Conservation (phyloP, 2,888 invertebrate genomes). For the Protonemura montana region DNA sequence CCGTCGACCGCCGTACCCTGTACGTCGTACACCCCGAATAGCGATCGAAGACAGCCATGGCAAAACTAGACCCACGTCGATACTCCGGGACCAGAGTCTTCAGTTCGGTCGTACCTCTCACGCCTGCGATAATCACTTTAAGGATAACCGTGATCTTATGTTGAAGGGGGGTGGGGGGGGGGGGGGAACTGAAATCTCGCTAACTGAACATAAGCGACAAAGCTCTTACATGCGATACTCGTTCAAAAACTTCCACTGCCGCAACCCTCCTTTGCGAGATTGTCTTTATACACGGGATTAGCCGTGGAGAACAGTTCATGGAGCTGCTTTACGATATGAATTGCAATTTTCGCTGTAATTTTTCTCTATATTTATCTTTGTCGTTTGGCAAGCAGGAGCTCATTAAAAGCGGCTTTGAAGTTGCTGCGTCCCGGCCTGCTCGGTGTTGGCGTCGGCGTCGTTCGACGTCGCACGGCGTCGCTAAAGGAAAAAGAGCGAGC, state of each 20-base stretch:
- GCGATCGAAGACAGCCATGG: too few relatives aligned
- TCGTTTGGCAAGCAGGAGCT: slow-evolving; percentile 19
- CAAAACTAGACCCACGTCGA: not conserved
- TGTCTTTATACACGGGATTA: not conserved
- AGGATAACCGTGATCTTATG: not conserved
- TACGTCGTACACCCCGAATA: too few relatives aligned
- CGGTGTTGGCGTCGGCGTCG: too few relatives aligned
- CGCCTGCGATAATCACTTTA: not conserved
- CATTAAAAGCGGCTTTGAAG: slow-evolving; percentile 36
- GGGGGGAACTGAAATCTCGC: not conserved
- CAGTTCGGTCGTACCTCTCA: not conserved
- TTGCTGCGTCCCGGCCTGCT: not conserved
- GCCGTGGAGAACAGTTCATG: not conserved
- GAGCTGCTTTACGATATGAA: not conserved
- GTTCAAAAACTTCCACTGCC: not conserved
- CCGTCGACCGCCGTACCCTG: not conserved
- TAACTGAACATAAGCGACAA: not conserved
- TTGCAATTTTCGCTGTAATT: not conserved
- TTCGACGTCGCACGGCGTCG: too few relatives aligned
- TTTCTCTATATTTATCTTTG: slow-evolving; percentile 20
- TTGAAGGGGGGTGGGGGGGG: too few relatives aligned
- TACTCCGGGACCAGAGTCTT: not conserved
- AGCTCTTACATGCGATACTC: not conserved
- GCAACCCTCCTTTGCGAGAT: not conserved
- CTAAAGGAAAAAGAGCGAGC: not conserved